Evolutionary conservation across 2,888 invertebrate genomes (phyloP).

Genomic region (Leptura quadrifasciata): DNA sequence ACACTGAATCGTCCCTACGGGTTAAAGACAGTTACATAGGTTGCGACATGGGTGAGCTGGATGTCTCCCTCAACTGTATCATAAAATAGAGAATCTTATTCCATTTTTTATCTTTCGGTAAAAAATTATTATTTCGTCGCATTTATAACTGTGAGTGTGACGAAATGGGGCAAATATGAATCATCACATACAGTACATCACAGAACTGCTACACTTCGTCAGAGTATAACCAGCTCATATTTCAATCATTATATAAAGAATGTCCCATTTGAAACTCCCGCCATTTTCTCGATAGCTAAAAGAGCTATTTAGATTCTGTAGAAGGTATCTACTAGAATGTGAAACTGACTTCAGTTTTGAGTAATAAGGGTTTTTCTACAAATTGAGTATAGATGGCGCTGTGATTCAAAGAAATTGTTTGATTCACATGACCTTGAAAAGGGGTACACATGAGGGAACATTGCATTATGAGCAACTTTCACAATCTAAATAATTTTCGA

Average conservation of each 20-base stretch:
- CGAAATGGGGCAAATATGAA: neutral
- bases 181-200: neutral
- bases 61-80: constrained; percentile 31
- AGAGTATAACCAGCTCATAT: neutral
- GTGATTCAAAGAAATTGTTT: too few relatives aligned
- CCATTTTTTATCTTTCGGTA: constrained; percentile 23
- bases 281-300: too few relatives aligned
- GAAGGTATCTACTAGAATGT: too few relatives aligned
- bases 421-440: too few relatives aligned
- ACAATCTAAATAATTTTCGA: too few relatives aligned
- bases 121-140: constrained; percentile 17
- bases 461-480: too few relatives aligned
- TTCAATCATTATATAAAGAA: neutral
- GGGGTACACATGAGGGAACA: too few relatives aligned
- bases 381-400: too few relatives aligned
- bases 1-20: constrained; percentile 32
- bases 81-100: constrained; percentile 28
- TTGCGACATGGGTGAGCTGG: constrained; percentile 33
- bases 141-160: neutral
- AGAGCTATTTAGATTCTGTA: too few relatives aligned
- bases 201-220: neutral
- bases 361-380: too few relatives aligned
- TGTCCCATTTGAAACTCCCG: too few relatives aligned
- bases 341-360: too few relatives aligned
- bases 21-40: constrained; percentile 30